A percentile compares a stretch with the other conserved stretches of the same genome.
Conservation (phyloP, 2,113 vertebrate species). For the Dicerorhinus sumatrensis region DNA sequence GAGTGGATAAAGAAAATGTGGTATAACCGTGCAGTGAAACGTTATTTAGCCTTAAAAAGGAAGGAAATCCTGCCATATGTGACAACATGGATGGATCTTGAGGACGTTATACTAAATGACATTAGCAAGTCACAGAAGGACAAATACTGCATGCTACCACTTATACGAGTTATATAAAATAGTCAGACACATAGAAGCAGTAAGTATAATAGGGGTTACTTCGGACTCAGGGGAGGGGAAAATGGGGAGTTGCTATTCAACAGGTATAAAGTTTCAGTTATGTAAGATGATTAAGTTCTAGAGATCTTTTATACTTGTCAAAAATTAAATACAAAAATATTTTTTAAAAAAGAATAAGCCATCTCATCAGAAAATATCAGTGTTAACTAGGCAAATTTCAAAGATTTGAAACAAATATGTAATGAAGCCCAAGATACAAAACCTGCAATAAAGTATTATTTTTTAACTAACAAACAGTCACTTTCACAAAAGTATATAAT, state of each 20-base stretch:
- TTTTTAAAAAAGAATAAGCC: neutral
- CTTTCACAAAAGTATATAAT: neutral
- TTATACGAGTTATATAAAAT: neutral
- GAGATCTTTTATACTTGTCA: neutral
- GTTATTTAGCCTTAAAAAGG: neutral
- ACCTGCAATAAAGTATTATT: neutral
- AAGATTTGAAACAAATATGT: neutral
- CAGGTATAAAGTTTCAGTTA: neutral
- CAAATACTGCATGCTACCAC: neutral
- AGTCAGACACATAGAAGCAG: neutral
- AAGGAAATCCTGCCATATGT: neutral
- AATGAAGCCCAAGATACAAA: slow-evolving; percentile 4
- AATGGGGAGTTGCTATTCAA: neutral
- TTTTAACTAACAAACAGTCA: neutral
- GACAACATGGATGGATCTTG: neutral
- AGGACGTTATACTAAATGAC: neutral
- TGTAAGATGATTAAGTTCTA: neutral
- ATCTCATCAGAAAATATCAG: slow-evolving; percentile 5
- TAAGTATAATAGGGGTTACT: neutral
- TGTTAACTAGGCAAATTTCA: slow-evolving; percentile 17
- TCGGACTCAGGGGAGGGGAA: neutral
- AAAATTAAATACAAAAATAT: neutral
- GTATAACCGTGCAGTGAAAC: neutral
- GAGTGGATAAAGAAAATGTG: neutral
- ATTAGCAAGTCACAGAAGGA: neutral